These are phyloP conservation scores for Otis tarda DNA, from an alignment of 2,113 vertebrate genomes.

Conservation along the genomic window DNA sequence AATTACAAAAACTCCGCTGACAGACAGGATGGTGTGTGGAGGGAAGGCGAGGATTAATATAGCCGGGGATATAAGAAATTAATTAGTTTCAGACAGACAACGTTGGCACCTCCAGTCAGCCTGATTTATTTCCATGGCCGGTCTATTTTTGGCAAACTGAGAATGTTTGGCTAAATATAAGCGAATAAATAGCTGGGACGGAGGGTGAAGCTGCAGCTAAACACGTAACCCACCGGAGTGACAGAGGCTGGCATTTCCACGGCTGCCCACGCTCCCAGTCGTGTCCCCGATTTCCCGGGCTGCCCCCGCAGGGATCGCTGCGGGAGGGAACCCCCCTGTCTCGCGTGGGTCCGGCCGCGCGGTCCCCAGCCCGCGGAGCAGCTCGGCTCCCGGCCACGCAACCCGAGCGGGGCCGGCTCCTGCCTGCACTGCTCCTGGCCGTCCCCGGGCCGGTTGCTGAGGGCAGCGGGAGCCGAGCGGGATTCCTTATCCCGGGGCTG, in stretches of 20 bases:
- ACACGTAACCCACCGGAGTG: background rate
- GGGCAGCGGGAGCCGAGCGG: background rate
- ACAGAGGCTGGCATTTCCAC: background rate
- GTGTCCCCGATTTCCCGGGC: background rate
- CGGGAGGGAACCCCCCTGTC: too few relatives aligned
- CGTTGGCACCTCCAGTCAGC: conserved; percentile 40
- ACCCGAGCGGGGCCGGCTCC: too few relatives aligned
- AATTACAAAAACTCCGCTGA: background rate
- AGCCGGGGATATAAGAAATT: conserved; percentile 20
- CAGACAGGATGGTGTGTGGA: background rate
- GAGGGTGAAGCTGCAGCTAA: background rate
- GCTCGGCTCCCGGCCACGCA: too few relatives aligned
- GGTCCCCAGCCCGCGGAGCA: too few relatives aligned
- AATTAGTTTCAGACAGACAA: conserved; percentile 45
- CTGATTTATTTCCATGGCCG: conserved; percentile 33
- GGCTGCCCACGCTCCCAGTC: background rate
- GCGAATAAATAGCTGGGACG: background rate
- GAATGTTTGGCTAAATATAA: conserved; percentile 18
- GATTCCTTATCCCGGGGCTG: background rate
- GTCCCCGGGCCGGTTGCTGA: background rate
- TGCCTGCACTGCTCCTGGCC: background rate
- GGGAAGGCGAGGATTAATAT: background rate
- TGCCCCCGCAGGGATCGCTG: too few relatives aligned
- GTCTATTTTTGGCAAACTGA: conserved; percentile 33
- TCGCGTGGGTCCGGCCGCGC: too few relatives aligned